Evolutionary conservation across 2,797 vertebrate species (phyloP).

Genomic region (Hipposideros larvatus): DNA sequence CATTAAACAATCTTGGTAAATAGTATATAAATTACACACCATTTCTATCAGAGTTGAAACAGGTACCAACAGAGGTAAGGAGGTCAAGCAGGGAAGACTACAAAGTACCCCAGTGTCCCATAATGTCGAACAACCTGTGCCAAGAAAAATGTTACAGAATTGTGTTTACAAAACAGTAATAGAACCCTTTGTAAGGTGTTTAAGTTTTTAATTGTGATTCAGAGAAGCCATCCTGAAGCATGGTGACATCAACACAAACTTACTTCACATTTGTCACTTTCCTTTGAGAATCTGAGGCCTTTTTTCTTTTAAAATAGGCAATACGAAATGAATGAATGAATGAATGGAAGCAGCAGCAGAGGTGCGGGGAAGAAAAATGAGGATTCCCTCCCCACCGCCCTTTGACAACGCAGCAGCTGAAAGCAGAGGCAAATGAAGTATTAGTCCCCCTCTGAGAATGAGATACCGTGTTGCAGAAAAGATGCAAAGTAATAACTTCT

Average conservation of each 20-base stretch:
- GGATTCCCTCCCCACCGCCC: not conserved
- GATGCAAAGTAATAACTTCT: not conserved
- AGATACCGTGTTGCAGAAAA: not conserved
- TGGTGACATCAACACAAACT: not conserved
- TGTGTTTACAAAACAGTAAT: not conserved
- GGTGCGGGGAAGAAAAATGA: not conserved
- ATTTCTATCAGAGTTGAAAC: conserved; percentile 27
- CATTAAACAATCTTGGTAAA: conserved; percentile 29
- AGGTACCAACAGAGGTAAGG: not conserved
- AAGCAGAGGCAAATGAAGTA: not conserved
- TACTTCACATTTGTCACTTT: not conserved
- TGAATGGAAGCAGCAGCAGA: not conserved
- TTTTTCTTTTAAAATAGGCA: not conserved
- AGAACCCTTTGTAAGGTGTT: not conserved
- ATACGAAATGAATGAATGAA: not conserved
- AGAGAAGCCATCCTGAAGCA: conserved; percentile 9
- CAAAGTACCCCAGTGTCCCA: not conserved
- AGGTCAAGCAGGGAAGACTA: not conserved
- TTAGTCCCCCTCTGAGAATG: not conserved
- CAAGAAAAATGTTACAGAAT: not conserved
- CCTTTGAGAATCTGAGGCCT: conserved; percentile 13
- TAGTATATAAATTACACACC: conserved; percentile 5
- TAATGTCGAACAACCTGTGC: not conserved
- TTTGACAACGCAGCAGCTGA: not conserved
- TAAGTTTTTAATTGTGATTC: not conserved